Evolutionary conservation across 1,140 invertebrate species (phyloP), one percentile per base, ranked within the genome.

Genomic region (Latrodectus geometricus): DNA sequence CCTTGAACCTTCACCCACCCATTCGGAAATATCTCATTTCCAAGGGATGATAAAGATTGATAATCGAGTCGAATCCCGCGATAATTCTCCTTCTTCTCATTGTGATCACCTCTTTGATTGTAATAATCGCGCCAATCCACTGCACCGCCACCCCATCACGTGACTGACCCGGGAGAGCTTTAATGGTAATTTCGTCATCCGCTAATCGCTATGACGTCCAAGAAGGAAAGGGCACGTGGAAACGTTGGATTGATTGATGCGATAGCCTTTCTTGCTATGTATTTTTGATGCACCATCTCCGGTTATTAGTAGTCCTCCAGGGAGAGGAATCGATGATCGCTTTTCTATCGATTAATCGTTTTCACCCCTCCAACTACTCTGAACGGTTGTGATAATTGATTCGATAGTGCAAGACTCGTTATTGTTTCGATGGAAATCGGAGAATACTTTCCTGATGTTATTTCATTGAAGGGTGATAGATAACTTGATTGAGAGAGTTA

Each of bases 111-210:
- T 78, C 61, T 66, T 49, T 66, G 76, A 49, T 23, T 78, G 61
- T 68, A 78, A 78, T 78, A 78, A 78, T 78, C 76, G 35, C 76
- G 61, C 61, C n/a, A 17, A 8, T 56, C 52, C 35, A 35, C 35
- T 35, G 35, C 35, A 23, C 23, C 52, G 4, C 0, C 21, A 21
- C 49, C 72, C 35, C n/a, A 49, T n/a, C 50, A 61, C 35, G 9
- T 11, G 72, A 52, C 17, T n/a, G 49, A 52, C 20, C 48, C 52
- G 48, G 17, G 20, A 50, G 72, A 17, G 69, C 20, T 74, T 74
- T 74, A 74, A 74, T 74, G 72, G 74, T 76, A 54, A 76, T 76
- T 56, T 56, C 50, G 74, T 76, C 74, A 76, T 76, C 17, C 74
- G 74, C 23, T 56, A 76, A 56, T 76, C 74, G 74, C 74, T 76